A percentile compares a stretch with the other conserved stretches of the same genome.
phyloP scores from a whole-genome alignment of 2,888 invertebrate species.

The Tridacna crocea region DNA sequence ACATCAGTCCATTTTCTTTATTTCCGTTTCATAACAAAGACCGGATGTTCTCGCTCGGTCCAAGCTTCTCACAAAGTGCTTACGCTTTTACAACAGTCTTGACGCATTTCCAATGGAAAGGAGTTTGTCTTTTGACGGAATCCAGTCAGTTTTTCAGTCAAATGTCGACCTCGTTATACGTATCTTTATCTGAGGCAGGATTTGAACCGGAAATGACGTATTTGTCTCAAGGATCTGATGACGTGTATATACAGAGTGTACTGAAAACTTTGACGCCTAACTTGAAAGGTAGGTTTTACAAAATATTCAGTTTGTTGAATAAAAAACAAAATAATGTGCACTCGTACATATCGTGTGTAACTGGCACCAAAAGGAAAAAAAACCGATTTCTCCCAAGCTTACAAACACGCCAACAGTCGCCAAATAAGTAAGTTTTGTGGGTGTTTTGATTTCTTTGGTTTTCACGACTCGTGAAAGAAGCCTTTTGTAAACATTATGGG shows the following conservation, averaged over 20 bases:
- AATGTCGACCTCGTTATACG: conserved; percentile 5
- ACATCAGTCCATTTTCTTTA: conserved; percentile 7
- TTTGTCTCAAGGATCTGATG: neutral
- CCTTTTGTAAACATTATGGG: no score
- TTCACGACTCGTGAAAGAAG: no score
- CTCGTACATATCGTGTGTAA: no score
- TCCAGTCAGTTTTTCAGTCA: conserved; percentile 8
- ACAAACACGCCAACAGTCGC: no score
- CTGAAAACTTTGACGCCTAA: neutral
- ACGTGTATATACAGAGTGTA: neutral
- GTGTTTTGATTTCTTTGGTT: no score
- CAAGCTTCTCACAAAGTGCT: conserved; percentile 37
- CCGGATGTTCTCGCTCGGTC: conserved; percentile 34
- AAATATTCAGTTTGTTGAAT: neutral
- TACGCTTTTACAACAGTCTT: conserved; percentile 35
- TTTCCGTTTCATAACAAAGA: conserved; percentile 19
- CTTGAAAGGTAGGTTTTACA: conserved; percentile 8
- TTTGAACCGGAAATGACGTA: conserved; percentile 19
- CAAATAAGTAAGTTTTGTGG: no score
- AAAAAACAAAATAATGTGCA: no score
- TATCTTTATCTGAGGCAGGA: conserved; percentile 11
- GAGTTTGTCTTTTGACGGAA: conserved; percentile 33
- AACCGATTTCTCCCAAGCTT: no score
- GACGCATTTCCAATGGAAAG: conserved; percentile 47
- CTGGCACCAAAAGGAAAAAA: no score